phyloP scores from a whole-genome alignment of 2,797 vertebrate species.

The Helarctos malayanus region DNA sequence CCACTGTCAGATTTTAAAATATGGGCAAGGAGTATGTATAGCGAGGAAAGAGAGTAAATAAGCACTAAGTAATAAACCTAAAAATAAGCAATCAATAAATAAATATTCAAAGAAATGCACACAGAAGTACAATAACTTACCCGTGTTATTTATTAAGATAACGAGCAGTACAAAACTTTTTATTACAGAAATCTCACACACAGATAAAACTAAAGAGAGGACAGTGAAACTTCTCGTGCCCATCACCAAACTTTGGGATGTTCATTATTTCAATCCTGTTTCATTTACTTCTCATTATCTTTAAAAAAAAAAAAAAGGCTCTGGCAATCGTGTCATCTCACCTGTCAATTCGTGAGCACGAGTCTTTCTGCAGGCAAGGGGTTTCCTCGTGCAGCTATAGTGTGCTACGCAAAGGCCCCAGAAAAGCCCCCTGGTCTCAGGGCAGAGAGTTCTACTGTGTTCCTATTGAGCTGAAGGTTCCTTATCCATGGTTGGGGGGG shows the following conservation, averaged over 20 bases:
- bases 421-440: background rate
- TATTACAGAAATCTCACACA: background rate
- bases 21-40: background rate
- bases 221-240: background rate
- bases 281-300: background rate
- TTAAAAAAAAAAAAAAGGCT: background rate
- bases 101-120: background rate
- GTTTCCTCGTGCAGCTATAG: background rate
- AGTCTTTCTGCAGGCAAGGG: background rate
- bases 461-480: background rate
- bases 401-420: background rate
- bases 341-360: no score
- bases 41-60: background rate
- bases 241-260: background rate
- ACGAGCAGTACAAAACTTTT: background rate
- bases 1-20: background rate
- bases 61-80: background rate
- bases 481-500: no score
- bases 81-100: background rate
- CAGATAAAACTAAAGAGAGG: background rate
- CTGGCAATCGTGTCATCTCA: background rate
- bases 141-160: background rate
- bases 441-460: background rate
- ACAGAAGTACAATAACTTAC: no score
- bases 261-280: background rate